A percentile compares a stretch with the other conserved stretches of the same genome.
Conservation (phyloP, 2,113 vertebrate genomes). For the Xiphophorus maculatus region DNA sequence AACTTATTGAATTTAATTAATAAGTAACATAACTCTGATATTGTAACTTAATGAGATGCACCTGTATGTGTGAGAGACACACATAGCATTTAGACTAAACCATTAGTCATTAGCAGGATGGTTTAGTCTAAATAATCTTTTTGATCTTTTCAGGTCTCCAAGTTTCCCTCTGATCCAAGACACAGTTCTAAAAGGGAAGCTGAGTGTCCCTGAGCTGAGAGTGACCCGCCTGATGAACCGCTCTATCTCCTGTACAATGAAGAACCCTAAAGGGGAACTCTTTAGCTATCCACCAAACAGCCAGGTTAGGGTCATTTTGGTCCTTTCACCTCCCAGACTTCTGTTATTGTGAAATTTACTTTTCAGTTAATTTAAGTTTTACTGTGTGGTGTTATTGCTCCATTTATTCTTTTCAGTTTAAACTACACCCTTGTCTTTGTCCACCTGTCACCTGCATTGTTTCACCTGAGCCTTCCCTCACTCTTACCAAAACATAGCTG, state of each 20-base stretch:
- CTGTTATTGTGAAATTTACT: not conserved
- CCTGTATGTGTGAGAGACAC: not conserved
- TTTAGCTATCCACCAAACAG: conserved; percentile 92
- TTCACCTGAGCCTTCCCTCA: conserved; percentile 54
- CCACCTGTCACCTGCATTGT: conserved; percentile 44
- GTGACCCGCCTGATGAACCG: conserved; percentile 97
- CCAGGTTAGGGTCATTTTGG: conserved; percentile 82
- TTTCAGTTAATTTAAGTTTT: not conserved
- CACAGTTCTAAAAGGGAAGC: conserved; percentile 93
- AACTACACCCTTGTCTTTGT: conserved; percentile 41
- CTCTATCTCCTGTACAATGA: conserved; percentile 95
- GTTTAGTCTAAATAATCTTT: conserved; percentile 1
- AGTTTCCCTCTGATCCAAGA: conserved; percentile 98
- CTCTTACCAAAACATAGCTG: conserved; percentile 59
- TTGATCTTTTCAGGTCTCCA: conserved; percentile 85
- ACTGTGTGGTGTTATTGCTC: not conserved
- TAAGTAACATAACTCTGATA: not conserved
- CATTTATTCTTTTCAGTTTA: conserved; percentile 18
- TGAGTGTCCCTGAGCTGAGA: conserved; percentile 91
- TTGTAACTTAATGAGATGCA: not conserved
- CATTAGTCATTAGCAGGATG: not conserved
- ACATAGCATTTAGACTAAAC: too few species aligned
- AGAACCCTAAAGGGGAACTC: conserved; percentile 96
- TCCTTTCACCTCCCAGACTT: not conserved
- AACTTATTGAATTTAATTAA: not conserved